These are phyloP conservation scores for Empis livida DNA, from an alignment of 2,888 invertebrate genomes.

Conservation along the genomic window DNA sequence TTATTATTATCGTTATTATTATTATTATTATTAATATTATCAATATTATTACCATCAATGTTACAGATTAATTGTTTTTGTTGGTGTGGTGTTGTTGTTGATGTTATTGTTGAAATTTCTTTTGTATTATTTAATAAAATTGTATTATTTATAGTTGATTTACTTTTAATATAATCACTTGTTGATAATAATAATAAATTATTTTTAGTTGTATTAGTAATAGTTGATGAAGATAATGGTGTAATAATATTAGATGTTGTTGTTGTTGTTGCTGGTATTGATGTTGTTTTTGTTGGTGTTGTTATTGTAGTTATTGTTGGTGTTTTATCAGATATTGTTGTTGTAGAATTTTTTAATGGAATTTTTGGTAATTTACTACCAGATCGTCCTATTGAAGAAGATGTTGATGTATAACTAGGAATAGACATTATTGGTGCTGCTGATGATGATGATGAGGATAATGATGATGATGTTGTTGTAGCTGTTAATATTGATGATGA, in stretches of 20 bases:
- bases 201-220: too few relatives aligned
- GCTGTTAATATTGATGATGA: constrained; percentile 7
- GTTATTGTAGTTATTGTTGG: not conserved
- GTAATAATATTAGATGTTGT: too few relatives aligned
- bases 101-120: not conserved
- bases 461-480: constrained; percentile 6
- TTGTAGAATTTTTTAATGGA: constrained; percentile 7
- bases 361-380: constrained; percentile 6
- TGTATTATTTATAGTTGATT: not conserved
- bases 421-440: constrained; percentile 1
- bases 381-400: constrained; percentile 1
- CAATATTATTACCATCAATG: too few relatives aligned
- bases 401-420: not conserved
- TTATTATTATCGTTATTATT: too few relatives aligned
- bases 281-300: too few relatives aligned
- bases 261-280: too few relatives aligned
- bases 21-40: too few relatives aligned
- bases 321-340: not conserved
- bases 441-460: constrained; percentile 7
- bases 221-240: too few relatives aligned
- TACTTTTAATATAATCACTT: too few relatives aligned
- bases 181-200: too few relatives aligned
- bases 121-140: not conserved
- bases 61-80: too few relatives aligned
- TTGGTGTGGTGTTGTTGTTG: not conserved